These are phyloP conservation scores for Nematopogon swammerdamellus DNA, from an alignment of 2,888 invertebrate genomes.

Conservation along the genomic window DNA sequence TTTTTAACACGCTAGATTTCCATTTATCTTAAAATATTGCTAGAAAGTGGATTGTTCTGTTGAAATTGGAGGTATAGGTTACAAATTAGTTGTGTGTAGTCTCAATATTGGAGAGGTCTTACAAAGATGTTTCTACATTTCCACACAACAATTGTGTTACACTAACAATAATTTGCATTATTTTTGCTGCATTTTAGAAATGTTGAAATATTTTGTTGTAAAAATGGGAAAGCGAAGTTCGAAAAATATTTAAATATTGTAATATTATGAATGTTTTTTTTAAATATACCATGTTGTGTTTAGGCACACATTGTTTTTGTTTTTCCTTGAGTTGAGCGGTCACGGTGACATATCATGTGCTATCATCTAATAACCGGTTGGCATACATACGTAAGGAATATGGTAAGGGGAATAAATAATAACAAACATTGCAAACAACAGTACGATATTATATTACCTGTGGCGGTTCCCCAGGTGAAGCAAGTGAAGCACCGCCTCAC, in stretches of 20 bases:
- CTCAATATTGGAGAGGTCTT: no score
- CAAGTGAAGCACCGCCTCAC: no score
- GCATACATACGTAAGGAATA: no score
- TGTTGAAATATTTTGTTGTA: background rate
- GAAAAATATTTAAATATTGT: slow-evolving; percentile 12
- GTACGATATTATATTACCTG: no score
- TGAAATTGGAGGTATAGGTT: background rate
- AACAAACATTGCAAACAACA: no score
- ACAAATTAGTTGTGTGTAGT: no score
- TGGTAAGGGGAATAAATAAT: no score
- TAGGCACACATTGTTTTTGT: background rate
- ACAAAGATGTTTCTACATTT: no score
- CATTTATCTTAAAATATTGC: background rate
- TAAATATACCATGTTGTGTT: background rate
- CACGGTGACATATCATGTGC: no score
- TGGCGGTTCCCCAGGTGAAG: no score
- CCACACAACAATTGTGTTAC: no score
- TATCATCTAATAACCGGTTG: no score
- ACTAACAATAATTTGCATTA: background rate
- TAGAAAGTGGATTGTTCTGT: background rate
- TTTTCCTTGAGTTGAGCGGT: background rate
- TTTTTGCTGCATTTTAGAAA: background rate
- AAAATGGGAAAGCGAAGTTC: background rate
- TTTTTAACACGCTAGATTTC: background rate
- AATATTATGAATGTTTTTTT: slow-evolving; percentile 4